Conservation (phyloP, 1,140 invertebrate species). For the Drosophila sp. region DNA sequence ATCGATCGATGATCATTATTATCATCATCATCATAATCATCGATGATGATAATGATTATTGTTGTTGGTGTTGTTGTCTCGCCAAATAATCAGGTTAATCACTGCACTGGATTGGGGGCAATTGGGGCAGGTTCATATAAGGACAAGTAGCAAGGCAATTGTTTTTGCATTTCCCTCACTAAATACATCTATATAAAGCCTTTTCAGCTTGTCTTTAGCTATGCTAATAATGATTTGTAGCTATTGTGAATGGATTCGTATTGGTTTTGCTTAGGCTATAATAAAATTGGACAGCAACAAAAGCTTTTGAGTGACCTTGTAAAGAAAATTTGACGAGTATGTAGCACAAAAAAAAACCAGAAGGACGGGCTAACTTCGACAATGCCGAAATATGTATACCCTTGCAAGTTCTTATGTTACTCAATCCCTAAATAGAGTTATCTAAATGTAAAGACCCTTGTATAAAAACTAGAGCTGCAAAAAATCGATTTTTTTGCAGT, state of each 20-base stretch:
- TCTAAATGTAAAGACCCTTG: no score
- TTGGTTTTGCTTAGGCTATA: background rate
- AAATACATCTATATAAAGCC: conserved; percentile 5
- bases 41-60: background rate
- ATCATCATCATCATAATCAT: conserved; percentile 26
- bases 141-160: background rate
- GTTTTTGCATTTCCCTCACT: background rate
- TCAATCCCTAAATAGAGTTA: no score
- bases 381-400: no score
- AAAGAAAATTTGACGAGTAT: no score
- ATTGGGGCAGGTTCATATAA: conserved; percentile 2
- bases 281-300: no score
- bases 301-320: no score
- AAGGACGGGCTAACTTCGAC: no score
- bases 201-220: background rate
- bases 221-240: background rate
- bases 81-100: conserved; percentile 35
- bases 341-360: no score
- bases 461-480: no score
- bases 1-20: conserved; percentile 37
- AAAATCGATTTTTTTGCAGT: no score
- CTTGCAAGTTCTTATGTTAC: no score
- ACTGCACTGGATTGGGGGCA: background rate
- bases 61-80: background rate
- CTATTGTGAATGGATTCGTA: background rate